A percentile compares a stretch with the other conserved stretches of the same genome.
Conservation (phyloP, 2,113 vertebrate genomes). For the Mustela nigripes region DNA sequence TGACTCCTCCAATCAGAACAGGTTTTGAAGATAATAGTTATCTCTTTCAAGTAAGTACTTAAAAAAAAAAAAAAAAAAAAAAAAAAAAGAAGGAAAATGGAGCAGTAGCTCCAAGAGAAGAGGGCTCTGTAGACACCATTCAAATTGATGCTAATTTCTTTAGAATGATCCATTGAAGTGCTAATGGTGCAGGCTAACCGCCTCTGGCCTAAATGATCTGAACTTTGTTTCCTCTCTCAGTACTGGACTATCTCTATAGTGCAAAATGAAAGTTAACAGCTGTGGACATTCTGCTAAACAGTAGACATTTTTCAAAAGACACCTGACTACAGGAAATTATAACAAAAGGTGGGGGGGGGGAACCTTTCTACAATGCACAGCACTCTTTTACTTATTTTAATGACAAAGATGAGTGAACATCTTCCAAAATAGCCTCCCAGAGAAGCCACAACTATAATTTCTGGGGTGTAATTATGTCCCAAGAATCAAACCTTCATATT, state of each 20-base stretch:
- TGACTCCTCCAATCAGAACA: not conserved
- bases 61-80: constrained; percentile 3
- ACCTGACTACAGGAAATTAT: not conserved
- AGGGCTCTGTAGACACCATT: constrained; percentile 4
- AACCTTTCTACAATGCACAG: not conserved
- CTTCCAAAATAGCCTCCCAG: not conserved
- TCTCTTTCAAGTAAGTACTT: constrained; percentile 60
- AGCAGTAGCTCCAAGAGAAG: constrained; percentile 31
- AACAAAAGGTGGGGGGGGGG: not conserved
- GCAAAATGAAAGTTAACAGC: not conserved
- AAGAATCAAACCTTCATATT: not conserved
- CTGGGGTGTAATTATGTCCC: not conserved
- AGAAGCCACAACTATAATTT: not conserved
- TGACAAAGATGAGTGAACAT: not conserved
- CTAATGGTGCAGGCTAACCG: constrained; percentile 51
- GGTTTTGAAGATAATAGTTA: constrained; percentile 39
- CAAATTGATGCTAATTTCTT: constrained; percentile 71
- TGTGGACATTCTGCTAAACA: not conserved
- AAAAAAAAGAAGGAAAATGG: constrained; percentile 25
- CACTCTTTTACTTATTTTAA: not conserved
- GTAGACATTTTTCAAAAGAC: not conserved
- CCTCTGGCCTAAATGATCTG: constrained; percentile 52
- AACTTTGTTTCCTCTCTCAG: constrained; percentile 33
- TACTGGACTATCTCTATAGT: not conserved
- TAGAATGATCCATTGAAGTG: constrained; percentile 56